These are phyloP conservation scores for Uria aalge DNA, from an alignment of 2,113 vertebrate genomes.

Conservation along the genomic window DNA sequence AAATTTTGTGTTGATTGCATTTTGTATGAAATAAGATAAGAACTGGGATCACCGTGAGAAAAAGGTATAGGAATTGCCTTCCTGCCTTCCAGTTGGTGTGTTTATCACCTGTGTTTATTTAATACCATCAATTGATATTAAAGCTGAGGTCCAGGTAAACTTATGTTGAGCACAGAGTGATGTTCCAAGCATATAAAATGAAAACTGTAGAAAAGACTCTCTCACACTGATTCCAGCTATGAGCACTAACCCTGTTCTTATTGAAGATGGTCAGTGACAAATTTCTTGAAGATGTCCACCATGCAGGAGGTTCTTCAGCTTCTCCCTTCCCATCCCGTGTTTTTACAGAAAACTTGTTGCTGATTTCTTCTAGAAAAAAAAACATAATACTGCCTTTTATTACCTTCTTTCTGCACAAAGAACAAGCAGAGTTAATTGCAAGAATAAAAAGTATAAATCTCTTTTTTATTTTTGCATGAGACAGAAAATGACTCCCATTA, in stretches of 20 bases:
- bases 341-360: background rate
- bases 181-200: background rate
- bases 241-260: background rate
- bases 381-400: background rate
- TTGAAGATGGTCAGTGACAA: background rate
- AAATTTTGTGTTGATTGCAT: background rate
- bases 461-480: constrained; percentile 31
- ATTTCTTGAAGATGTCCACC: background rate
- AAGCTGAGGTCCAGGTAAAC: background rate
- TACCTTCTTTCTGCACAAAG: background rate
- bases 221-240: background rate
- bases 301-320: background rate
- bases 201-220: background rate
- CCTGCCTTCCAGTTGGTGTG: background rate
- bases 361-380: background rate
- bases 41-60: background rate
- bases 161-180: background rate
- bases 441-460: constrained; percentile 15
- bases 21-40: background rate
- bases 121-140: background rate
- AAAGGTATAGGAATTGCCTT: background rate
- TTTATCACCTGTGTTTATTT: background rate
- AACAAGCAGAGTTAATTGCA: background rate
- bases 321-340: background rate
- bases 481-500: constrained; percentile 14